These are phyloP conservation scores for Hylomyscus alleni DNA, from an alignment of 2,797 vertebrate genomes.

Conservation along the genomic window DNA sequence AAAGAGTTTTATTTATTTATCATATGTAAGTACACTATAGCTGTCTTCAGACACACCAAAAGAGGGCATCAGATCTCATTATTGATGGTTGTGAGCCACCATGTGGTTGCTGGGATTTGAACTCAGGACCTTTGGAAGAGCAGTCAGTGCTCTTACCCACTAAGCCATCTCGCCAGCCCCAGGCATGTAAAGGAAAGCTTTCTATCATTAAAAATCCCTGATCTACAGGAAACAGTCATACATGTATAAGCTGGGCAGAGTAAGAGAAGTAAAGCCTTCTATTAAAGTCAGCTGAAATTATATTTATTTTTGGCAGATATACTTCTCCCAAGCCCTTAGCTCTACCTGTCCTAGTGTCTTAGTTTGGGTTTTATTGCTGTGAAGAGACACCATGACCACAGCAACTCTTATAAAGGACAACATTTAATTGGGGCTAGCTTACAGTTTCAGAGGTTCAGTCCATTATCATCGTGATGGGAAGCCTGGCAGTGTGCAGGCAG, in stretches of 20 bases:
- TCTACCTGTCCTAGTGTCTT: neutral
- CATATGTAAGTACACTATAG: no score
- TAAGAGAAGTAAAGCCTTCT: neutral
- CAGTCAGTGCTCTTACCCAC: no score
- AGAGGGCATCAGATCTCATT: no score
- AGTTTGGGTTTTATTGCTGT: neutral
- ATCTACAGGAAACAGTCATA: conserved; percentile 12
- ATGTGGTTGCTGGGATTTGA: no score
- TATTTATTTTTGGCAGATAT: neutral
- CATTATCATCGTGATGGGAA: neutral
- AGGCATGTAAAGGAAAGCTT: neutral
- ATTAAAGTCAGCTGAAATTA: conserved; percentile 9
- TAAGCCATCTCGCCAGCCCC: no score
- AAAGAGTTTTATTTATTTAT: no score
- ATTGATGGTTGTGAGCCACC: no score
- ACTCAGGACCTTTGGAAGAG: no score
- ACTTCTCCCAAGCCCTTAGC: neutral
- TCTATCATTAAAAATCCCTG: conserved; percentile 10
- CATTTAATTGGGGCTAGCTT: neutral
- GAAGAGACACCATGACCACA: neutral
- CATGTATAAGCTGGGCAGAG: neutral
- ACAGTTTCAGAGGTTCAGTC: neutral
- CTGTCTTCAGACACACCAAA: no score
- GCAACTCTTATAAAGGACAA: neutral
- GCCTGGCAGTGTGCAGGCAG: neutral